Conservation (phyloP, 2,888 invertebrate species). For the Osedax frankpressi region DNA sequence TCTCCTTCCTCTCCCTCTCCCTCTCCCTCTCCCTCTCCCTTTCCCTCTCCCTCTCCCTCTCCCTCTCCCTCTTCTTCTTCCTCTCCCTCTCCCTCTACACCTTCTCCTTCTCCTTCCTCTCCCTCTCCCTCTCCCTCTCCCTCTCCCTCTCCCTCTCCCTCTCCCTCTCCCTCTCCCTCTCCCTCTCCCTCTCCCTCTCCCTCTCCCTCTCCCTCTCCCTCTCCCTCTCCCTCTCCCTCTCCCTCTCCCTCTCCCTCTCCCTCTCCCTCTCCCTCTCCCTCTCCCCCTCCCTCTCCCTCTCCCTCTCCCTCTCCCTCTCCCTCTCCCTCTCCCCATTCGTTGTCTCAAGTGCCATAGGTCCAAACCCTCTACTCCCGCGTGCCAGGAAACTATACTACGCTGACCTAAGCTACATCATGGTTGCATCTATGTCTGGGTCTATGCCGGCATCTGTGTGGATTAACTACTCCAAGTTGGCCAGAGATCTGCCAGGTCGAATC, state of each 20-base stretch:
- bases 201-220: constrained; percentile 36
- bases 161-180: constrained; percentile 12
- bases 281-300: not conserved
- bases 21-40: not conserved
- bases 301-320: not conserved
- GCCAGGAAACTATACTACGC: too few relatives aligned
- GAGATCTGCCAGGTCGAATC: too few relatives aligned
- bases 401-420: too few relatives aligned
- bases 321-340: not conserved
- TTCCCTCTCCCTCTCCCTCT: not conserved
- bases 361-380: too few relatives aligned
- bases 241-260: not conserved
- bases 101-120: not conserved
- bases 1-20: constrained; percentile 7
- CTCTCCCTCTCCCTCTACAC: not conserved
- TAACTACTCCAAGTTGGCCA: too few relatives aligned
- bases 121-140: not conserved
- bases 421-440: too few relatives aligned
- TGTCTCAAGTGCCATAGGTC: too few relatives aligned
- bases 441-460: too few relatives aligned
- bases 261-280: not conserved
- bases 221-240: not conserved
- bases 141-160: not conserved
- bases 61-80: not conserved
- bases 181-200: constrained; percentile 42